phyloP scores from a whole-genome alignment of 37 sponge, comb jelly and placozoan species.

The Axinella damicornis region DNA sequence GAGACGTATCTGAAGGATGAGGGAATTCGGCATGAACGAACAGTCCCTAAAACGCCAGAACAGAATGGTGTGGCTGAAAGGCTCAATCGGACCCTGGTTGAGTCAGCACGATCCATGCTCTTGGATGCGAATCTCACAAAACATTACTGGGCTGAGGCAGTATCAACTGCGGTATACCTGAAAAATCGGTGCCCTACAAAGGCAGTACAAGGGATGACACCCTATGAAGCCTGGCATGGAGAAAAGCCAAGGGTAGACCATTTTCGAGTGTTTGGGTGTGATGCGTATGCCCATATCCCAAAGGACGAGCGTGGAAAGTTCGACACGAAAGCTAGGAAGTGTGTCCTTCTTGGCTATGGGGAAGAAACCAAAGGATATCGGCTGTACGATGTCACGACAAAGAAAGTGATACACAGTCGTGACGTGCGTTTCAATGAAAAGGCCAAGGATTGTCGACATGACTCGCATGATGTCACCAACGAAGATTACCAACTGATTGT shows the following conservation, averaged over 20 bases:
- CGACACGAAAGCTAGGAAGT: slow-evolving; percentile 32
- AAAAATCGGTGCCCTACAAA: slow-evolving; percentile 61
- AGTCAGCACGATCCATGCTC: slow-evolving; percentile 57
- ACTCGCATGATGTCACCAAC: no score
- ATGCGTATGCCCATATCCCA: slow-evolving; percentile 44
- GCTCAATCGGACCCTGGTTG: slow-evolving; percentile 66
- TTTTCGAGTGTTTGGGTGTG: slow-evolving; percentile 42
- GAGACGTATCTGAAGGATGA: slow-evolving; percentile 33
- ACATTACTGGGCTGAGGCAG: slow-evolving; percentile 43
- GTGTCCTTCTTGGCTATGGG: slow-evolving; percentile 44
- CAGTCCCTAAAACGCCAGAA: slow-evolving; percentile 59
- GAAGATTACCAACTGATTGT: no score
- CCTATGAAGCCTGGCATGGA: slow-evolving; percentile 43
- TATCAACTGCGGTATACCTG: slow-evolving; percentile 36
- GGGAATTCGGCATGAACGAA: slow-evolving; percentile 55
- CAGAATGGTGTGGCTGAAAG: slow-evolving; percentile 70
- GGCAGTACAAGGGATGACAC: slow-evolving; percentile 9
- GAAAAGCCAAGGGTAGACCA: slow-evolving; percentile 32
- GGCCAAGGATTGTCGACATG: no score
- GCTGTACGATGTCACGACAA: slow-evolving; percentile 65
- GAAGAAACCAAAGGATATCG: slow-evolving; percentile 45
- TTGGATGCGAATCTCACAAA: slow-evolving; percentile 35
- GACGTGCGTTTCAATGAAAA: no score
- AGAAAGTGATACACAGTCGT: no score
- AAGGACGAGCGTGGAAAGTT: slow-evolving; percentile 52